A percentile compares a stretch with the other conserved stretches of the same genome.
Evolutionary conservation across 2,797 vertebrate species (phyloP).

Genomic region (Enteromius trimaculatus): DNA sequence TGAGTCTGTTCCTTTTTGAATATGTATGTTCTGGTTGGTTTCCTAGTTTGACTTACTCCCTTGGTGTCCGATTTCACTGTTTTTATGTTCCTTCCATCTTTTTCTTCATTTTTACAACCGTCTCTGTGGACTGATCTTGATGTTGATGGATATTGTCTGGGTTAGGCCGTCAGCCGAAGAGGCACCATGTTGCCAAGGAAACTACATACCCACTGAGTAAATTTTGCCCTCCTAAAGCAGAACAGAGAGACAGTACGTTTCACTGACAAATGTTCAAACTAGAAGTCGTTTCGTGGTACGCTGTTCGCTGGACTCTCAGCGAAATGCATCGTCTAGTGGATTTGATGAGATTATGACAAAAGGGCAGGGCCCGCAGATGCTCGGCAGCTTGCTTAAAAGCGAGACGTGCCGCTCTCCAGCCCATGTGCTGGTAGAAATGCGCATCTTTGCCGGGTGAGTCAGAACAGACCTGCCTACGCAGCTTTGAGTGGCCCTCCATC

Average conservation of each 20-base stretch:
- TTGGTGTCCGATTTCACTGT: slow-evolving; percentile 55
- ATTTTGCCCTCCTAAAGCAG: slow-evolving; percentile 49
- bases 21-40: slow-evolving; percentile 51
- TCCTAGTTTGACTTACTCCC: slow-evolving; percentile 47
- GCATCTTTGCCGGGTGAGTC: slow-evolving; percentile 37
- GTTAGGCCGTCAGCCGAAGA: slow-evolving; percentile 48
- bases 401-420: slow-evolving; percentile 23
- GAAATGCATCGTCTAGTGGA: slow-evolving; percentile 25
- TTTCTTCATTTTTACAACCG: slow-evolving; percentile 50
- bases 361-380: slow-evolving; percentile 41
- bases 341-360: slow-evolving; percentile 43
- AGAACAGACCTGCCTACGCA: slow-evolving; percentile 31
- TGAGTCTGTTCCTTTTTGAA: slow-evolving; percentile 44
- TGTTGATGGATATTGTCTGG: slow-evolving; percentile 54
- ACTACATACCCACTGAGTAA: slow-evolving; percentile 50
- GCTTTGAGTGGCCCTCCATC: slow-evolving; percentile 24
- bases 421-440: slow-evolving; percentile 16
- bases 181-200: slow-evolving; percentile 58
- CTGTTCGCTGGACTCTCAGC: neutral
- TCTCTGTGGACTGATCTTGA: slow-evolving; percentile 53
- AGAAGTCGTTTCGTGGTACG: neutral
- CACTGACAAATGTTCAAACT: slow-evolving; percentile 43
- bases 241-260: slow-evolving; percentile 32
- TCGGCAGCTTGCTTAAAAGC: slow-evolving; percentile 25
- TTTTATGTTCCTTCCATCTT: slow-evolving; percentile 56